Percentiles rank a stretch among this genome's conserved stretches.
Conservation (phyloP, 30 jellyfish, hydroid and myxozoan species). For the Morbakka virulenta region DNA sequence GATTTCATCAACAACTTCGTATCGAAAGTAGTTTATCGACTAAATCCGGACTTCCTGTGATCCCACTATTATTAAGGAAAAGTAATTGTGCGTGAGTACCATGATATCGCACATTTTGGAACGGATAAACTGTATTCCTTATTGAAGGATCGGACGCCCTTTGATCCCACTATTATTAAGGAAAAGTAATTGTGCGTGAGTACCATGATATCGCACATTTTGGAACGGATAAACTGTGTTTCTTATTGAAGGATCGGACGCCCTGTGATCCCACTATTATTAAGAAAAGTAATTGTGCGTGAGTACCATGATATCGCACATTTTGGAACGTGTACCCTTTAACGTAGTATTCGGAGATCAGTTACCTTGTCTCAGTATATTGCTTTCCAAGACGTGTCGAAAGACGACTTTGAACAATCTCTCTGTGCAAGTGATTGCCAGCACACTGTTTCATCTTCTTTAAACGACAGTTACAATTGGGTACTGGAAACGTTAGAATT, state of each 20-base stretch:
- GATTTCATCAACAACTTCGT: constrained; percentile 13
- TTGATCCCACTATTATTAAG: no score
- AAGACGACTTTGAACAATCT: constrained; percentile 18
- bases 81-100: constrained; percentile 29
- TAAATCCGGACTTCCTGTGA: constrained; percentile 1
- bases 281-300: no score
- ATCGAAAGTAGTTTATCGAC: constrained; percentile 6
- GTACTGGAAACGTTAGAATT: constrained; percentile 26
- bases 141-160: no score
- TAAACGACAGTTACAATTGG: constrained; percentile 4
- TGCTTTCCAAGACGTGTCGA: constrained; percentile 6
- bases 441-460: constrained; percentile 16
- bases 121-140: neutral
- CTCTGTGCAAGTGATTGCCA: neutral
- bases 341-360: constrained; percentile 50
- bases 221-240: no score
- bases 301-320: no score
- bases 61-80: constrained; percentile 12
- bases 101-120: constrained; percentile 23
- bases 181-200: no score
- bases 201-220: no score
- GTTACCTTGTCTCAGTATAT: constrained; percentile 54
- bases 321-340: neutral
- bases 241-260: no score
- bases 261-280: no score